These are phyloP conservation scores for Gadopsis bispinosus DNA, from an alignment of 2,797 vertebrate species.

Conservation along the genomic window DNA sequence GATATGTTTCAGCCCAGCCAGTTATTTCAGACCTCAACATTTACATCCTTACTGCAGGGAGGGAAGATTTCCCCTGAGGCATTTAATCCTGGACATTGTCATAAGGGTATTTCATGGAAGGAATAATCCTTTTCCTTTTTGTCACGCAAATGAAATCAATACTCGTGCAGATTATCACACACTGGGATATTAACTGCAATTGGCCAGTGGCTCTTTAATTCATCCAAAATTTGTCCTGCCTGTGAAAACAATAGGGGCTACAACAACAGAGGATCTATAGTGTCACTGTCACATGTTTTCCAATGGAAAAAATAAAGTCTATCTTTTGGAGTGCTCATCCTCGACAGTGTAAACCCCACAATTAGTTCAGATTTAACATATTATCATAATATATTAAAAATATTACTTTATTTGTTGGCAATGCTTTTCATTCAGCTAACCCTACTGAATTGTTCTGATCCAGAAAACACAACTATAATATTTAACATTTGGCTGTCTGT, in stretches of 20 bases:
- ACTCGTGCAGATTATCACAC: conserved; percentile 58
- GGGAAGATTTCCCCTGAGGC: neutral
- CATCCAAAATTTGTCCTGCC: conserved; percentile 12
- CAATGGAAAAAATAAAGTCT: neutral
- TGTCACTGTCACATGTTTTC: neutral
- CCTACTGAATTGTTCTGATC: neutral
- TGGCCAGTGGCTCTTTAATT: conserved; percentile 38
- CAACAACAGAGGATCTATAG: neutral
- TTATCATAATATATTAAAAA: neutral
- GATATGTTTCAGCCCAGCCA: conserved; percentile 33
- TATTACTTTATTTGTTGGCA: neutral
- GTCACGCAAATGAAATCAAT: conserved; percentile 46
- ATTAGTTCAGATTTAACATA: neutral
- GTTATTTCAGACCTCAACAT: conserved; percentile 25
- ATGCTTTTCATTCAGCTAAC: neutral
- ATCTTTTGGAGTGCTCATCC: neutral
- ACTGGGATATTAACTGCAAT: conserved; percentile 48
- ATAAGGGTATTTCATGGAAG: conserved; percentile 41
- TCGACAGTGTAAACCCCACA: neutral
- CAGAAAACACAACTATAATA: neutral
- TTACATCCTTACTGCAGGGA: conserved; percentile 13
- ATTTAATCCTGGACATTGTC: conserved; percentile 52
- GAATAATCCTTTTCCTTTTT: conserved; percentile 48
- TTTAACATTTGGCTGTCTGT: neutral
- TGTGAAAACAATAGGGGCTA: conserved; percentile 22